Base-by-base conservation (phyloP, 2,797 vertebrate species). In the Molossus alvarezi region DNA sequence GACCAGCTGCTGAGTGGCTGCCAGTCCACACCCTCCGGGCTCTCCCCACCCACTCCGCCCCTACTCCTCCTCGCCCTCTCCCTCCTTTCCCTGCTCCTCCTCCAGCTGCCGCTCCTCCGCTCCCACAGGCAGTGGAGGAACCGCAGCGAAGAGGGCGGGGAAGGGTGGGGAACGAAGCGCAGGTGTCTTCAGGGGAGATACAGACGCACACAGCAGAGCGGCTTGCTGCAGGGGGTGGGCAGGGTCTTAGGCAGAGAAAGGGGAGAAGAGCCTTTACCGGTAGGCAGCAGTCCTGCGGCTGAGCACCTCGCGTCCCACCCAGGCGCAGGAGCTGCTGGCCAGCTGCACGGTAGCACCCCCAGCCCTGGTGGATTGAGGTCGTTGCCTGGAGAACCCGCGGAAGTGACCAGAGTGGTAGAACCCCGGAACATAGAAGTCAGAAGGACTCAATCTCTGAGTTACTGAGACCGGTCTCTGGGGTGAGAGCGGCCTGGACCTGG, bases 1-100 rank as follows among this genome's bases (percentile, higher is more conserved):
- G 86, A 91, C 95, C 96, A 95, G 97, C 97, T 97, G 95, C 97
- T 72, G 96, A 97, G 97, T 95, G 97, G 91, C 95, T 95, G 95
- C 92, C 90, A 41, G 96, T 97, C 95, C 97, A 96, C 97, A 97
- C 97, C 97, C 96, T 97, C 97, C 82, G 48, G 14, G 69, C 69
- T 92, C 77, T 94, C 88, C 95, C 94, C 94, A 93, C 95, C 92
- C 96, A 92, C 96, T 92, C 94, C 96, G 92, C 95, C 97, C 97
- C 93, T 72, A 29, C 96, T 90, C 77, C 86, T 88, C 81, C 87
- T 80, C 67, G 23, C 57, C 37, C 85, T 90, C 65, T 55, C 51
- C 90, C 94, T 67, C 88, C 93, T 94, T 73, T 77, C 27, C 25
- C 73, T 27, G 94, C 96, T 95, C 95, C 97, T 96, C 97, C 97